Conservation (phyloP, 2,888 invertebrate genomes). For the Buathra laborator region DNA sequence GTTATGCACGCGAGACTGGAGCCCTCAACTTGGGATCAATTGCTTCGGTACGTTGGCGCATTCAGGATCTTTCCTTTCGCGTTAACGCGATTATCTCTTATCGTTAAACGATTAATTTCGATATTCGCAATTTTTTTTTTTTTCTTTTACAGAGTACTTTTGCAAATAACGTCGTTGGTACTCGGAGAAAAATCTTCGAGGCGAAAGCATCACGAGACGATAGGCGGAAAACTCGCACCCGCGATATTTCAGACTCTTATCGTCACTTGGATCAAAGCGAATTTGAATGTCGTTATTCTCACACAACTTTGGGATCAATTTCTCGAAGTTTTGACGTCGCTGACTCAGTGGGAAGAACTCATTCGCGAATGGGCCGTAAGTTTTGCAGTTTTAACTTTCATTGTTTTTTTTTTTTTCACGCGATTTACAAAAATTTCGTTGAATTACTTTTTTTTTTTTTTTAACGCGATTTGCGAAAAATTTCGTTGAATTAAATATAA, state of each 20-base stretch:
- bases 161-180: conserved; percentile 96
- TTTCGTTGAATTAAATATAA: not conserved
- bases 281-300: conserved; percentile 96
- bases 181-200: conserved; percentile 92
- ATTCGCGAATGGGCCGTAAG: conserved; percentile 98
- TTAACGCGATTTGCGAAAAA: not conserved
- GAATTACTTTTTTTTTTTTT: too few species aligned
- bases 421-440: not conserved
- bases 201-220: conserved; percentile 89
- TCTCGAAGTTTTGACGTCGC: conserved; percentile 93
- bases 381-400: conserved; percentile 69
- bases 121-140: conserved; percentile 34
- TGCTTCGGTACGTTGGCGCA: conserved; percentile 78
- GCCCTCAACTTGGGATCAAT: conserved; percentile 93
- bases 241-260: conserved; percentile 97
- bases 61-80: not conserved
- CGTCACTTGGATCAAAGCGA: conserved; percentile 99
- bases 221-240: conserved; percentile 93
- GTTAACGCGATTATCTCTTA: not conserved
- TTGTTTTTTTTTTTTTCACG: conserved; percentile 4
- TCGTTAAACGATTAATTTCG: not conserved
- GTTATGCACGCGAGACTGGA: conserved; percentile 99
- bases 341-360: conserved; percentile 97
- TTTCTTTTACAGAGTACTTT: conserved; percentile 87
- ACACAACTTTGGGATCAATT: conserved; percentile 97